Evolutionary conservation across 2,888 invertebrate genomes (phyloP).

Genomic region (Tryphoninae sp.): DNA sequence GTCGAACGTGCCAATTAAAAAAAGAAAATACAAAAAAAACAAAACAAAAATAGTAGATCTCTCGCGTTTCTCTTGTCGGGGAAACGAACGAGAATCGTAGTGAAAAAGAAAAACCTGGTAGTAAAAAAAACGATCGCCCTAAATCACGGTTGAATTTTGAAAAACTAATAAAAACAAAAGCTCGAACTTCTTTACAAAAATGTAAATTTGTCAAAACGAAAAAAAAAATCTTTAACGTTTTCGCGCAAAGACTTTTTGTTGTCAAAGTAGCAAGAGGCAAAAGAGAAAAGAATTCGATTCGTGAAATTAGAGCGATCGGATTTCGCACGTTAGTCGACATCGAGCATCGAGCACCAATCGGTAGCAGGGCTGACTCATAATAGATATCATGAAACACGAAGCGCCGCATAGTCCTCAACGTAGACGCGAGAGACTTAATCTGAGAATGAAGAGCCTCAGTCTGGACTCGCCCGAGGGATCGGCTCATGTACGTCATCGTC

Average conservation of each 20-base stretch:
- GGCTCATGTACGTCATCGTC: constrained; percentile 90
- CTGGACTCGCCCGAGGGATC: constrained; percentile 97
- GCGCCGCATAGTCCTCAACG: constrained; percentile 94
- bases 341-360: constrained; percentile 70
- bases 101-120: constrained; percentile 23
- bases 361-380: constrained; percentile 70
- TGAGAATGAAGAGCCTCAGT: constrained; percentile 98
- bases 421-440: constrained; percentile 96
- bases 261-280: constrained; percentile 3
- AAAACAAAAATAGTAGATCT: constrained; percentile 24
- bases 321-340: constrained; percentile 68
- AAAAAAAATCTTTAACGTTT: constrained; percentile 13
- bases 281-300: constrained; percentile 32
- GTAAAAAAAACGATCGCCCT: constrained; percentile 61
- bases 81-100: constrained; percentile 39
- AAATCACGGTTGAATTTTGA: constrained; percentile 46
- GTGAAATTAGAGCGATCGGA: constrained; percentile 62
- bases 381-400: constrained; percentile 82
- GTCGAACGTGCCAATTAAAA: constrained; percentile 65
- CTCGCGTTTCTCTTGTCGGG: constrained; percentile 22
- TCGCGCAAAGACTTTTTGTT: constrained; percentile 12
- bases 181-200: neutral
- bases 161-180: neutral
- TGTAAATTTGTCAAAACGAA: constrained; percentile 14
- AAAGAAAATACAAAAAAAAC: constrained; percentile 14